These are phyloP conservation scores for Alosa alosa DNA, from an alignment of 2,113 vertebrate species.

Conservation along the genomic window DNA sequence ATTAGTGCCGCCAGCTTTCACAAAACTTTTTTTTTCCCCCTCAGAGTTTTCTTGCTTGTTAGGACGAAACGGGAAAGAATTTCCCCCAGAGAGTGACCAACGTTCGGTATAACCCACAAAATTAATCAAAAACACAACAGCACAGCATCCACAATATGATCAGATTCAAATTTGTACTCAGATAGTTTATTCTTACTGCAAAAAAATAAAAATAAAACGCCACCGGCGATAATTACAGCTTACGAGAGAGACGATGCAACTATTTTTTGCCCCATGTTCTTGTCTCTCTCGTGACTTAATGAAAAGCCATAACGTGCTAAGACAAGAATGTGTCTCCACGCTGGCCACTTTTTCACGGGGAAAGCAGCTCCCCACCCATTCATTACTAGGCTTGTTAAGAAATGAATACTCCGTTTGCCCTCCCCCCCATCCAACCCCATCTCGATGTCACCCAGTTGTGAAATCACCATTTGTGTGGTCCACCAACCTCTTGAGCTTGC, in stretches of 20 bases:
- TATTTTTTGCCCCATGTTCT: not conserved
- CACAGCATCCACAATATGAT: not conserved
- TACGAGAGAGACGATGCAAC: not conserved
- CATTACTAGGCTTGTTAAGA: conserved; percentile 33
- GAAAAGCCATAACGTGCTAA: too few relatives aligned
- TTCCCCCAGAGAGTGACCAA: not conserved
- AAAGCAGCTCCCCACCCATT: conserved; percentile 44
- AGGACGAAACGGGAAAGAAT: not conserved
- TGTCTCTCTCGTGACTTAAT: conserved; percentile 51
- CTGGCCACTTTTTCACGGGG: conserved; percentile 35
- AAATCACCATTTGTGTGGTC: conserved; percentile 21
- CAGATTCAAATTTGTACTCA: not conserved
- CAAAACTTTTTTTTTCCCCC: not conserved
- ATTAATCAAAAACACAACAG: not conserved
- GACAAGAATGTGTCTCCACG: conserved; percentile 32
- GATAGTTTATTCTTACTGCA: not conserved
- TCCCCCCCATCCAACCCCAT: not conserved
- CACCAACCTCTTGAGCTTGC: not conserved
- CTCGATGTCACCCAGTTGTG: conserved; percentile 14
- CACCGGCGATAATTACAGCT: not conserved
- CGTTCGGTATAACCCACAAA: not conserved
- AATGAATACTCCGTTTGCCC: conserved; percentile 18
- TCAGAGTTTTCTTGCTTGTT: not conserved
- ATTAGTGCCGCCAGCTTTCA: not conserved
- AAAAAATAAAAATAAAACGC: not conserved